Evolutionary conservation across 2,888 invertebrate species (phyloP).

Genomic region (Polymixis lichenea): DNA sequence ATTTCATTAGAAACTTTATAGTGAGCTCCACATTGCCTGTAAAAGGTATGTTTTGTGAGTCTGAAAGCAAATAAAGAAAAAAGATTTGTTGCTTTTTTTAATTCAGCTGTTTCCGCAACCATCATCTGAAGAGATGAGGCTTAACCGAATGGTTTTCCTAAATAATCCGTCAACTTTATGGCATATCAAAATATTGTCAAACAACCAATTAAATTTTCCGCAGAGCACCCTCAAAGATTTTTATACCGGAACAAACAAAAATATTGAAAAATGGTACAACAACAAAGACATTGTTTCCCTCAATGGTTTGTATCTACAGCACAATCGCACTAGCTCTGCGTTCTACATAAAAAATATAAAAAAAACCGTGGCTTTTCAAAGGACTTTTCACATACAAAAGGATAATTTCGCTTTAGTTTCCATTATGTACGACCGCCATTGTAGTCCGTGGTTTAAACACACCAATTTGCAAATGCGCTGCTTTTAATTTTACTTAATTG

Average conservation of each 20-base stretch:
- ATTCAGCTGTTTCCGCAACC: not conserved
- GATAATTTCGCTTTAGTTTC: conserved; percentile 81
- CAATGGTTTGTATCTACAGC: conserved; percentile 70
- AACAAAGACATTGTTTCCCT: conserved; percentile 73
- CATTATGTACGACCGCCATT: conserved; percentile 74
- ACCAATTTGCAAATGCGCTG: conserved; percentile 74
- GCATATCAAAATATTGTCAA: conserved; percentile 2
- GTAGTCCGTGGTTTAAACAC: conserved; percentile 74
- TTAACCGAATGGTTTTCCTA: not conserved
- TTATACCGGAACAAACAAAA: conserved; percentile 48
- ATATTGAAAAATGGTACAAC: conserved; percentile 59
- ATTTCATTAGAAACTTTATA: not conserved
- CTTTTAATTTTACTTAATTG: conserved; percentile 71
- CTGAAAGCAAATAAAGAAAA: not conserved
- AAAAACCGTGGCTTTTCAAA: conserved; percentile 72
- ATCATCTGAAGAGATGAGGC: not conserved
- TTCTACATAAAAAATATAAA: conserved; percentile 69
- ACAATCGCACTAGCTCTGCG: conserved; percentile 70
- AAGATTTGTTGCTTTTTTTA: not conserved
- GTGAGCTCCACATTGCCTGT: not conserved
- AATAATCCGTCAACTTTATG: not conserved
- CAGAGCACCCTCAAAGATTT: conserved; percentile 29
- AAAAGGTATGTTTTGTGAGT: not conserved
- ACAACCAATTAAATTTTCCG: conserved; percentile 27
- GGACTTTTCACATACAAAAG: conserved; percentile 83